Evolutionary conservation across 2,113 vertebrate genomes (phyloP).

Genomic region (Barbus barbus): DNA sequence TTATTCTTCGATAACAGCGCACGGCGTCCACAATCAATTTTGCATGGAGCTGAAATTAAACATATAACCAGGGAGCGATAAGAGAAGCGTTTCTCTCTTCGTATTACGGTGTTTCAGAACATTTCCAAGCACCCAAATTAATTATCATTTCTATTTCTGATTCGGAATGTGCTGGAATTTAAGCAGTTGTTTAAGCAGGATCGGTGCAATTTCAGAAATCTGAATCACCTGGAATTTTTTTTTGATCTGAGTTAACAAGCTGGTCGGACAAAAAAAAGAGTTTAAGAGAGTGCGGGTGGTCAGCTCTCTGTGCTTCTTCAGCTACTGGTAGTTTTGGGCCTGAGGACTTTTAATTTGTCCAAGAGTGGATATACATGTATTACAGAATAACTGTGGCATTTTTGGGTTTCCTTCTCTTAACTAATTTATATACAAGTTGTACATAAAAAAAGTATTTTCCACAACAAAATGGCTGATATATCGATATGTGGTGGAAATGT

Average conservation of each 20-base stretch:
- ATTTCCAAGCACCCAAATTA: slow-evolving; percentile 47
- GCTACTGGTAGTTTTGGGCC: neutral
- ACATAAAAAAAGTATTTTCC: neutral
- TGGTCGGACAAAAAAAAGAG: neutral
- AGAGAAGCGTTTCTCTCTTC: slow-evolving; percentile 9
- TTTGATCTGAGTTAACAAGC: neutral
- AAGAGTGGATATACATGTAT: neutral
- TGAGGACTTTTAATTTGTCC: neutral
- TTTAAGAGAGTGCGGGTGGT: neutral
- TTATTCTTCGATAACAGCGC: slow-evolving; percentile 21
- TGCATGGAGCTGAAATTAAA: slow-evolving; percentile 52
- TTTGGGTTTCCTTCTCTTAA: neutral
- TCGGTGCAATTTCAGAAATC: neutral
- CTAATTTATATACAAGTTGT: neutral
- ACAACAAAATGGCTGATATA: neutral
- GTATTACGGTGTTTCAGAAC: slow-evolving; percentile 9
- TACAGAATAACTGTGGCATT: neutral
- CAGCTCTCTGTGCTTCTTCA: neutral
- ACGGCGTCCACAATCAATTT: slow-evolving; percentile 51
- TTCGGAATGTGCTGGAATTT: neutral
- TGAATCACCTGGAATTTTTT: neutral
- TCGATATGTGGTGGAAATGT: neutral
- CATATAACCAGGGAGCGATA: slow-evolving; percentile 19
- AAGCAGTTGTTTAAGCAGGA: neutral
- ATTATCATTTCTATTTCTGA: slow-evolving; percentile 44